Conservation (phyloP, 2,113 vertebrate genomes). For the Ailuropoda melanoleuca region DNA sequence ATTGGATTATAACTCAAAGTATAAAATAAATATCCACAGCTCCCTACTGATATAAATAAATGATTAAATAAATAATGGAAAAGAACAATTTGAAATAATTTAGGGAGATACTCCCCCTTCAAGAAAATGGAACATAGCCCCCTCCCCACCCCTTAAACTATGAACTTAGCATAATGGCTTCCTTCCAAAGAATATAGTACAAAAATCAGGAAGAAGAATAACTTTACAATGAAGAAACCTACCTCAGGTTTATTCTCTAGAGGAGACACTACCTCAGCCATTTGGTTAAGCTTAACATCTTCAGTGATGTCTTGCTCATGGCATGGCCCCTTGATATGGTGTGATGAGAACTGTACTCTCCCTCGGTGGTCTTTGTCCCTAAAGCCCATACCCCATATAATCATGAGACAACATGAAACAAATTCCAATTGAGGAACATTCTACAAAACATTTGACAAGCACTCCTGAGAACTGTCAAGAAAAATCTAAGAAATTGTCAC, state of each 20-base stretch:
- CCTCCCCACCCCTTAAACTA: neutral
- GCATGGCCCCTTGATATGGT: neutral
- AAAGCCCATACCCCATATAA: neutral
- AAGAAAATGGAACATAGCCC: neutral
- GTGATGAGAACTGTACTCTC: neutral
- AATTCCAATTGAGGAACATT: neutral
- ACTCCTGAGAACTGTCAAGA: neutral
- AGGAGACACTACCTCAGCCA: neutral
- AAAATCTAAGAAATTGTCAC: neutral
- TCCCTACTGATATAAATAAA: neutral
- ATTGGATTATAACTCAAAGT: neutral
- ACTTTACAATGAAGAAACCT: neutral
- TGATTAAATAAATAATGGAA: neutral
- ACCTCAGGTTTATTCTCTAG: neutral
- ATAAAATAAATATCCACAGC: neutral
- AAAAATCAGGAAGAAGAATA: neutral
- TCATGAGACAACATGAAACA: neutral
- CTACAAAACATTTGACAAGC: neutral
- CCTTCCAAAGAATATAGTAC: neutral
- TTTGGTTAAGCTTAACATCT: neutral
- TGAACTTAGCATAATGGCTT: neutral
- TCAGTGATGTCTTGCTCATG: neutral
- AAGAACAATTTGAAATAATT: neutral
- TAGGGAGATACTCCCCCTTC: neutral
- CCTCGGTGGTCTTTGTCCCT: neutral